These are phyloP conservation scores for Menidia beryllina DNA, from an alignment of 2,113 vertebrate species.

Conservation along the genomic window DNA sequence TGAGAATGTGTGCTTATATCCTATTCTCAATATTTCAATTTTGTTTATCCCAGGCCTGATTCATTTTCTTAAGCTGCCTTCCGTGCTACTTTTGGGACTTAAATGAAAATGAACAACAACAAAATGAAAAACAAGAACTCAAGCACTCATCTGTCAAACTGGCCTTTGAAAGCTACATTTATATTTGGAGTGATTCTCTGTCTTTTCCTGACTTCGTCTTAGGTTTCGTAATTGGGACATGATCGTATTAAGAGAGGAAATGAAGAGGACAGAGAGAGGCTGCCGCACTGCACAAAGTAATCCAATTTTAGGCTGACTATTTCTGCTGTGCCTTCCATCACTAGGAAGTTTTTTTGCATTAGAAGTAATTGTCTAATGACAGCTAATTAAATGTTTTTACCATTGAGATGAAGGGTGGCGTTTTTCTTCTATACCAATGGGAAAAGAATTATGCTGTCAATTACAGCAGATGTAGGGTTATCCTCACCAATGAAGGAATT, in stretches of 20 bases:
- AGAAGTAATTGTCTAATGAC: slow-evolving; percentile 30
- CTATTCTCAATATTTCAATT: not conserved
- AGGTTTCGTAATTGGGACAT: slow-evolving; percentile 68
- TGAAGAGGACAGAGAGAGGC: slow-evolving; percentile 39
- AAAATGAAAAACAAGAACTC: slow-evolving; percentile 12
- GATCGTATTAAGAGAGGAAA: slow-evolving; percentile 74
- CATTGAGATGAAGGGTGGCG: slow-evolving; percentile 25
- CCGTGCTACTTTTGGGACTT: slow-evolving; percentile 12
- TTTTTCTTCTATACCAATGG: not conserved
- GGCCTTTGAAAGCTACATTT: slow-evolving; percentile 26
- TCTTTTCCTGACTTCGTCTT: slow-evolving; percentile 54
- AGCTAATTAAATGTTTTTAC: slow-evolving; percentile 22
- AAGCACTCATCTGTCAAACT: slow-evolving; percentile 36
- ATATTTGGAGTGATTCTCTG: slow-evolving; percentile 37
- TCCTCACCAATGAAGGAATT: not conserved
- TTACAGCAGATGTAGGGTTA: not conserved
- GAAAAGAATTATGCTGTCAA: slow-evolving; percentile 14
- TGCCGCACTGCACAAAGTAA: slow-evolving; percentile 53
- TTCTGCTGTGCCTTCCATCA: slow-evolving; percentile 43
- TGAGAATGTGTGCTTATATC: slow-evolving; percentile 4
- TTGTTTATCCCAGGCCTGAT: slow-evolving; percentile 17
- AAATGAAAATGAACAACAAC: slow-evolving; percentile 1
- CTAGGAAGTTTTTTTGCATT: slow-evolving; percentile 42
- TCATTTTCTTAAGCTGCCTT: not conserved
- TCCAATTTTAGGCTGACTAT: slow-evolving; percentile 59